phyloP scores from a whole-genome alignment of 2,888 invertebrate species.

The Ichneumoninae sp. region DNA sequence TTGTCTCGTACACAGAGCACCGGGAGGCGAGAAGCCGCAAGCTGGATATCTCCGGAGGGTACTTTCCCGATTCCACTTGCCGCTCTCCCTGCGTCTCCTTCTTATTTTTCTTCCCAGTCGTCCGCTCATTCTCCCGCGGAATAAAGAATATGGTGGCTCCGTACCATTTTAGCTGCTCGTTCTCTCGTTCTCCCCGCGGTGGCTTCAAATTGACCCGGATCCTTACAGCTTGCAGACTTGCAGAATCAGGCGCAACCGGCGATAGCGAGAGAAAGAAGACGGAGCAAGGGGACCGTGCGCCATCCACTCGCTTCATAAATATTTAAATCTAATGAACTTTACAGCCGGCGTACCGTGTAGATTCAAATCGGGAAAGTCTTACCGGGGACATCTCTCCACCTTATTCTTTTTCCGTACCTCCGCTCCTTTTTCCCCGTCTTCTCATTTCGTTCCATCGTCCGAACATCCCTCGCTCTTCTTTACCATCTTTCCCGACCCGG shows the following conservation, averaged over 20 bases:
- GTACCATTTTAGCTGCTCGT: conserved; percentile 67
- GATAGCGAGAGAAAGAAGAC: conserved; percentile 12
- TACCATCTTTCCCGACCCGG: background rate
- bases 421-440: conserved; percentile 10
- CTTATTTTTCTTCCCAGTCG: conserved; percentile 20
- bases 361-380: conserved; percentile 74
- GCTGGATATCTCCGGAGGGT: conserved; percentile 15
- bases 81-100: conserved; percentile 18
- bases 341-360: conserved; percentile 71
- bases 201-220: conserved; percentile 76
- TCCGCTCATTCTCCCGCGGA: conserved; percentile 60
- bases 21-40: conserved; percentile 22
- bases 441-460: background rate
- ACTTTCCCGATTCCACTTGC: conserved; percentile 55
- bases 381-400: conserved; percentile 23
- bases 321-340: conserved; percentile 81
- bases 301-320: conserved; percentile 75
- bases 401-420: conserved; percentile 22
- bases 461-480: conserved; percentile 30
- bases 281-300: conserved; percentile 33
- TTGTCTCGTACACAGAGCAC: conserved; percentile 15
- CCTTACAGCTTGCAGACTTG: conserved; percentile 54
- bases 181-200: conserved; percentile 64
- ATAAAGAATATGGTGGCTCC: conserved; percentile 70
- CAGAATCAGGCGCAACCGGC: background rate